These are phyloP conservation scores for Brachionus rubens DNA, from an alignment of 1,140 invertebrate species.

Conservation along the genomic window DNA sequence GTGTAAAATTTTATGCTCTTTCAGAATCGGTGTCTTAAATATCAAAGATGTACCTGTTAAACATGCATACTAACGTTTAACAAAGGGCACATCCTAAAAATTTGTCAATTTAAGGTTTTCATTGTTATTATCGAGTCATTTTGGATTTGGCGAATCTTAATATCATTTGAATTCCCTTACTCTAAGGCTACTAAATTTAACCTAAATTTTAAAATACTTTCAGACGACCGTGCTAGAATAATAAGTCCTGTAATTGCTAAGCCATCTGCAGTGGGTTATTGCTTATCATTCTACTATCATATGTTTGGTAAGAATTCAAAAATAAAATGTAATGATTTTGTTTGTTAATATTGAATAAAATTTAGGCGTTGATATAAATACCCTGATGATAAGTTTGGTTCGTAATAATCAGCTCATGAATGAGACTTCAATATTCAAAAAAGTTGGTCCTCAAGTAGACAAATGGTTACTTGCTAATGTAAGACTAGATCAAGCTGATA, in stretches of 20 bases:
- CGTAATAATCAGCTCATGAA: slow-evolving; percentile 3
- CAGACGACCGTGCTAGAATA: slow-evolving; percentile 35
- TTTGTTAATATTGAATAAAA: no score
- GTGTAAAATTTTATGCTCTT: no score
- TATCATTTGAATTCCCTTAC: no score
- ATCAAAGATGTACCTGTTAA: no score
- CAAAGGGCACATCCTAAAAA: no score
- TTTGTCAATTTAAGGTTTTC: no score
- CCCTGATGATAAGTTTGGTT: neutral
- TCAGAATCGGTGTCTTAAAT: no score
- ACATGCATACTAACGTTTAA: no score
- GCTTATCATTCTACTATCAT: slow-evolving; percentile 49
- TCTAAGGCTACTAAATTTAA: no score
- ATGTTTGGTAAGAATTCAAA: slow-evolving; percentile 49
- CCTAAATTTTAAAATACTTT: no score
- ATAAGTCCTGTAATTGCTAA: slow-evolving; percentile 16
- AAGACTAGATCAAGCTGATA: neutral
- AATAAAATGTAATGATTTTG: neutral
- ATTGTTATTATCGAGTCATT: no score
- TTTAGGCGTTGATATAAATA: slow-evolving; percentile 13
- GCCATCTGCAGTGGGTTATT: slow-evolving; percentile 36
- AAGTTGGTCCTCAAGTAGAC: neutral
- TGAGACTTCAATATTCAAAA: slow-evolving; percentile 18
- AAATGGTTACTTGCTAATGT: neutral
- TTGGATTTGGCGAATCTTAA: no score